These are phyloP conservation scores for Spheniscus mendiculus DNA, from an alignment of 2,113 vertebrate species.

Conservation along the genomic window DNA sequence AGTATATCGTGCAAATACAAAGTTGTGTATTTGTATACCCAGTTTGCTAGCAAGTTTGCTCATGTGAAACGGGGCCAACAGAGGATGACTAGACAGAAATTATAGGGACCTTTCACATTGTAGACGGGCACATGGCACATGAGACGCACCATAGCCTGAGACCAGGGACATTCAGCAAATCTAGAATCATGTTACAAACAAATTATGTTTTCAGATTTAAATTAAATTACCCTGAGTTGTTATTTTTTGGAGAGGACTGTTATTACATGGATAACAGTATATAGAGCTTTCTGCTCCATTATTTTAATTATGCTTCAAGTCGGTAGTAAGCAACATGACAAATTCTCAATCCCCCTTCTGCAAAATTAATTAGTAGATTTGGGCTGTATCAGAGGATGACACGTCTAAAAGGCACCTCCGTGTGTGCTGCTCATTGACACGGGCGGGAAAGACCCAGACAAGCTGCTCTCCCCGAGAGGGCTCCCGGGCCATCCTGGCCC, in stretches of 20 bases:
- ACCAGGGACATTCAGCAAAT: background rate
- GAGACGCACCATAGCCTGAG: background rate
- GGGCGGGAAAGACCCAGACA: background rate
- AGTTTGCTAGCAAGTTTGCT: constrained; percentile 11
- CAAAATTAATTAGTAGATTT: background rate
- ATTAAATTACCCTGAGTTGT: background rate
- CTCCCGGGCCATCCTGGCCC: background rate
- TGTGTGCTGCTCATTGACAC: background rate
- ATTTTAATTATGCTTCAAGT: background rate
- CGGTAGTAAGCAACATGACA: background rate
- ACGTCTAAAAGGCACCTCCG: rapidly evolving
- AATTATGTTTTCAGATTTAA: background rate
- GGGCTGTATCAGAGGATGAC: background rate
- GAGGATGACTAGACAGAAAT: constrained; percentile 9
- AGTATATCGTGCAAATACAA: background rate
- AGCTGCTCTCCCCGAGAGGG: background rate
- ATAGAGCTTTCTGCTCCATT: background rate
- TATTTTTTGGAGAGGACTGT: background rate
- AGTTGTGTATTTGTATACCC: background rate
- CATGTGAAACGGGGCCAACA: background rate
- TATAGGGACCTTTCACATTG: background rate
- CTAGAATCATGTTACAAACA: background rate
- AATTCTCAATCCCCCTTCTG: background rate
- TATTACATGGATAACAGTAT: background rate
- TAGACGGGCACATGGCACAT: background rate